Evolutionary conservation across 1,140 invertebrate species (phyloP).

Genomic region (Tetraneura akinire): DNA sequence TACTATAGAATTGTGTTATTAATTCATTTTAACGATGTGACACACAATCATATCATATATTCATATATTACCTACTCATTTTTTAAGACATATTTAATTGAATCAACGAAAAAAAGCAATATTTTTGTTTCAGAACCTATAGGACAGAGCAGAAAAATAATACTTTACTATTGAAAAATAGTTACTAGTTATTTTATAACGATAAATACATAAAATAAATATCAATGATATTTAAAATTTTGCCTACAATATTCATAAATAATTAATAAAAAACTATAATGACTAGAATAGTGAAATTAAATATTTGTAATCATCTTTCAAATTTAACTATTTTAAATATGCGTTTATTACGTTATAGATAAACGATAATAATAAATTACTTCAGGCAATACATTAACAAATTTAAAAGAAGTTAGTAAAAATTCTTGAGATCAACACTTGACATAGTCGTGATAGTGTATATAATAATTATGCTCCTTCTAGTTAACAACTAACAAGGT

Average conservation of each 20-base stretch:
- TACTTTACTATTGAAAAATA: not conserved
- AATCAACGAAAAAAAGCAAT: not conserved
- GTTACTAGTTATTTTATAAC: not conserved
- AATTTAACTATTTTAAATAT: too few species aligned
- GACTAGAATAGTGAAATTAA: not conserved
- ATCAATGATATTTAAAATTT: not conserved
- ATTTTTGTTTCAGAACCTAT: too few species aligned
- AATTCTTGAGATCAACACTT: conserved; percentile 24
- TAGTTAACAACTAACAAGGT: not conserved
- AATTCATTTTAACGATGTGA: not conserved
- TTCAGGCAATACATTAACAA: conserved; percentile 1
- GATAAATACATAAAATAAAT: too few species aligned
- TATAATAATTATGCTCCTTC: not conserved
- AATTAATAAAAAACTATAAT: not conserved
- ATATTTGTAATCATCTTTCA: too few species aligned
- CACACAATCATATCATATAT: too few species aligned
- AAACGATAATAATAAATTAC: not conserved
- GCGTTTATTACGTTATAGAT: not conserved
- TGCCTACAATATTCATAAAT: not conserved
- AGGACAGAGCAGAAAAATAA: not conserved
- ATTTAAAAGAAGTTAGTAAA: not conserved
- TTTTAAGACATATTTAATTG: not conserved
- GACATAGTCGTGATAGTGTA: not conserved
- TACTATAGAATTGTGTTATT: not conserved
- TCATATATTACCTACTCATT: not conserved